Conservation (phyloP, 2,888 invertebrate species). For the Panzeria rudis region DNA sequence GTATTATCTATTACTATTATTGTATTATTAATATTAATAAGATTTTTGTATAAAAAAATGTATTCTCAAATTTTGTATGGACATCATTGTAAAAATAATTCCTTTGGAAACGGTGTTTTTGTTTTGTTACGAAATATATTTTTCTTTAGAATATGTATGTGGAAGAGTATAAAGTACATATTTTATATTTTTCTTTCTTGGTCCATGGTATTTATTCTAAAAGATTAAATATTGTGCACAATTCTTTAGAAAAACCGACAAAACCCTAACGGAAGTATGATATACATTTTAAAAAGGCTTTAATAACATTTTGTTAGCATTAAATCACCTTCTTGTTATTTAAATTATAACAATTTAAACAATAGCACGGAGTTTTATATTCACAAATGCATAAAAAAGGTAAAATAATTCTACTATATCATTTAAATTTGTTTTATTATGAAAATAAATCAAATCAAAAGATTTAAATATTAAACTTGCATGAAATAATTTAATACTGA, state of each 20-base stretch:
- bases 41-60: too few relatives aligned
- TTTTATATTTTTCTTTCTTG: constrained; percentile 1
- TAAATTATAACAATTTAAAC: constrained; percentile 16
- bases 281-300: constrained; percentile 14
- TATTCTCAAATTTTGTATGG: too few relatives aligned
- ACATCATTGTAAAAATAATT: background rate
- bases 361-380: background rate
- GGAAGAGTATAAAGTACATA: background rate
- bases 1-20: too few relatives aligned
- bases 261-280: constrained; percentile 7
- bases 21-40: too few relatives aligned
- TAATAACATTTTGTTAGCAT: constrained; percentile 18
- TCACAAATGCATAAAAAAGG: background rate
- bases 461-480: constrained; percentile 1
- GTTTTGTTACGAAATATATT: background rate
- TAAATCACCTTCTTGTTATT: constrained; percentile 33
- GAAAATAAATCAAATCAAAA: constrained; percentile 12
- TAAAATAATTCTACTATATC: background rate
- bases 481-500: background rate
- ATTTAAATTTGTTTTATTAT: constrained; percentile 16
- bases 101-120: background rate
- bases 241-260: constrained; percentile 11
- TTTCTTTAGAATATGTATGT: background rate
- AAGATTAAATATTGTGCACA: constrained; percentile 22
- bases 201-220: constrained; percentile 21